These are phyloP conservation scores for Leucopsar rothschildi DNA, from an alignment of 2,113 vertebrate species.

Conservation along the genomic window DNA sequence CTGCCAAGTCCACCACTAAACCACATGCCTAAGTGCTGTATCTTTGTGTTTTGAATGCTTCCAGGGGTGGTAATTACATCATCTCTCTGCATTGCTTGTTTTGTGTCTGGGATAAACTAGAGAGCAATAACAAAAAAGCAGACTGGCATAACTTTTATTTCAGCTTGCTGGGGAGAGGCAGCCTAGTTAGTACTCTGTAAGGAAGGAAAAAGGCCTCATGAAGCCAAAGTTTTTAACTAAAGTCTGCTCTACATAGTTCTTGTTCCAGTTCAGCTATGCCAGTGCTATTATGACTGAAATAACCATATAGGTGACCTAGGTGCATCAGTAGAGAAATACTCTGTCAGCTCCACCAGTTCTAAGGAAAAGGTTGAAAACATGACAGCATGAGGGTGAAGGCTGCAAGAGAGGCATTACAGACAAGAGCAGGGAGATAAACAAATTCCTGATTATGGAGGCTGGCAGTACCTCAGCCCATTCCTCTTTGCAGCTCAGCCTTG, in stretches of 20 bases:
- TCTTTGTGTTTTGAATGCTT: neutral
- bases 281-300: neutral
- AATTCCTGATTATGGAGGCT: neutral
- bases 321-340: neutral
- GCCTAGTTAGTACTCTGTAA: neutral
- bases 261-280: neutral
- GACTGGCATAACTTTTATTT: neutral
- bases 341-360: neutral
- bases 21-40: neutral
- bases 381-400: neutral
- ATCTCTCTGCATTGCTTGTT: neutral
- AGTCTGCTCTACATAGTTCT: neutral
- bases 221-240: neutral
- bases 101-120: neutral
- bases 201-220: neutral
- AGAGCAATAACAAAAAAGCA: neutral
- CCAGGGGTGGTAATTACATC: neutral
- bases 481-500: neutral
- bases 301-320: rapidly evolving
- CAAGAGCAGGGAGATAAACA: neutral
- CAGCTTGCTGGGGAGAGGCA: neutral
- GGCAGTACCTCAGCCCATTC: neutral
- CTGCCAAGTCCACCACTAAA: neutral
- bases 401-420: neutral
- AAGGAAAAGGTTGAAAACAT: neutral